Evolutionary conservation across 2,888 invertebrate species (phyloP).

Genomic region (Salpingus planirostris): DNA sequence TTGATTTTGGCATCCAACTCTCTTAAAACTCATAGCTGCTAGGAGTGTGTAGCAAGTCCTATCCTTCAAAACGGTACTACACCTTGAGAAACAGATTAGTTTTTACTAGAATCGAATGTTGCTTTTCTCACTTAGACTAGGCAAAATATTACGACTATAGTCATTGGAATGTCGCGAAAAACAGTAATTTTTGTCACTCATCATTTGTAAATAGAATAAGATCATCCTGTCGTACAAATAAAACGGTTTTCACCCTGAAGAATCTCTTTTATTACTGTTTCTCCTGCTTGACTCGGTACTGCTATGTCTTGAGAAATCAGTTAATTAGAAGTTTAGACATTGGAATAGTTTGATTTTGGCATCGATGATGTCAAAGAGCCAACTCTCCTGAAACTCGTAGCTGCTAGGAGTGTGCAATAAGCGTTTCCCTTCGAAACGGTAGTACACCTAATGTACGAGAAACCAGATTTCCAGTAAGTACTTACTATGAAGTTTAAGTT

Average conservation of each 20-base stretch:
- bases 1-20: constrained; percentile 36
- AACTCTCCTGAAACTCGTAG: constrained; percentile 34
- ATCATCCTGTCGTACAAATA: no score
- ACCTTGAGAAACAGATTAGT: constrained; percentile 24
- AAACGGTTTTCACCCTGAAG: no score
- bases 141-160: no score
- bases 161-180: no score
- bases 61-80: constrained; percentile 37
- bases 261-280: no score
- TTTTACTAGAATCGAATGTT: not conserved
- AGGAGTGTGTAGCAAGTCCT: constrained; percentile 28
- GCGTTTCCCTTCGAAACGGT: constrained; percentile 36
- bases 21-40: constrained; percentile 33
- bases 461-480: not conserved
- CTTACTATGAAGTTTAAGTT: not conserved
- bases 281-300: no score
- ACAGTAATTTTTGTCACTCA: no score
- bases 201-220: no score
- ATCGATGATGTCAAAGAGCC: constrained; percentile 37
- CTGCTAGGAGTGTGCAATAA: constrained; percentile 29
- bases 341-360: constrained; percentile 36
- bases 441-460: constrained; percentile 30
- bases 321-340: no score
- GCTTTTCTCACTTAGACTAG: constrained; percentile 10
- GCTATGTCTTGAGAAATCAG: no score